Evolutionary conservation across 2,113 vertebrate genomes (phyloP), one percentile per base, ranked within the genome.

Genomic region (Microcebus tavaratra): DNA sequence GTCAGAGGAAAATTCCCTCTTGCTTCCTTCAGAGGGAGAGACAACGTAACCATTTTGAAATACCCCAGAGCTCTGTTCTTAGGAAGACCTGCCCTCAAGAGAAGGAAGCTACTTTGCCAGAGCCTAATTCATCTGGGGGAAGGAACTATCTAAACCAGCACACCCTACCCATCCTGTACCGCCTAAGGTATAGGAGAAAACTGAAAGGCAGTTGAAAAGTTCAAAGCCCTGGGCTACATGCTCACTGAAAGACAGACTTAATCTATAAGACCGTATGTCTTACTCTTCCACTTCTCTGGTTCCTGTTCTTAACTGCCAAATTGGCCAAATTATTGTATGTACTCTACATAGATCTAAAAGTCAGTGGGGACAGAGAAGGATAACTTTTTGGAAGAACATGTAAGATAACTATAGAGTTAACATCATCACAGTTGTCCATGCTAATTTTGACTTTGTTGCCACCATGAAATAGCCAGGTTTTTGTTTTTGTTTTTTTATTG

Each of bases 391-490:
- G 48, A 67, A 48, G n/a, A 59, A 6, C 5, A 34, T 89, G 79
- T 83, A 89, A 67, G 50, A 6, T 61, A 50, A 63, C 53, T 70
- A 63, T 63, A 36, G 36, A 85, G 29, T 88, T 61, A 42, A 6
- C 3, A 15, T 57, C 27, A 31, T 76, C 70, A 59, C 39, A 31
- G 50, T 29, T 42, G 45, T 73, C 80, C 6, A 53, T 17, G 70
- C 21, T 48, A 34, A 55, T 83, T 93, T 88, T 91, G 84, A 86
- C 63, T 97, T 92, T 68, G 55, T 50, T 36, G 42, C 29, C 57
- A 72, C 6, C 7, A 5, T 31, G 63, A 88, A 90, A 57, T 9
- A 86, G 53, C 17, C 67, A 59, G 36, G 72, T 79, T 61, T 55
- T 55, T 55, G 15, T 20, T 57, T 55, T 55, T 55, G 1, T 20